Evolutionary conservation across 2,888 invertebrate genomes (phyloP).

Genomic region (Drosophila falleni): DNA sequence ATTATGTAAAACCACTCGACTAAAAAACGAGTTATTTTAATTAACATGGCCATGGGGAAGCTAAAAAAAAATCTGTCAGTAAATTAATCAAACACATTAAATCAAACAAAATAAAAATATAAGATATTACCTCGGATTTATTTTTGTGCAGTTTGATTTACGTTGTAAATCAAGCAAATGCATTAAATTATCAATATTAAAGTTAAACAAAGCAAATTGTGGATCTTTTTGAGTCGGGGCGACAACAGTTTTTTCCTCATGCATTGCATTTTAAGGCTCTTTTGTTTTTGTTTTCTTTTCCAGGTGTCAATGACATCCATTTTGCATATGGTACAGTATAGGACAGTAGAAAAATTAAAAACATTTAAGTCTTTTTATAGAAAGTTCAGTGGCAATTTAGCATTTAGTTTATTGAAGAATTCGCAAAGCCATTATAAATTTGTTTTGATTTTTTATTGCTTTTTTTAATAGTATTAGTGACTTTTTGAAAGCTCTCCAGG

Average conservation of each 20-base stretch:
- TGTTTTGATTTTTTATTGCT: not conserved
- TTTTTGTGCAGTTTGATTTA: conserved; percentile 12
- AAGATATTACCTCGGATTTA: conserved; percentile 17
- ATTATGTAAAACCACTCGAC: conserved; percentile 50
- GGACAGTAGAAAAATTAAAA: not conserved
- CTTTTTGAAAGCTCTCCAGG: not conserved
- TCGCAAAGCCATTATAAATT: not conserved
- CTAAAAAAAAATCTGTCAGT: conserved; percentile 9
- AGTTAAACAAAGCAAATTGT: conserved; percentile 33
- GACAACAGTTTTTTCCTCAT: not conserved
- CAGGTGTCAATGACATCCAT: conserved; percentile 33
- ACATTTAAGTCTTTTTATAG: not conserved
- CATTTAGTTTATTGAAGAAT: not conserved
- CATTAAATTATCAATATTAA: conserved; percentile 42
- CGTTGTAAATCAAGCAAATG: conserved; percentile 31
- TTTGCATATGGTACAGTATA: conserved; percentile 10
- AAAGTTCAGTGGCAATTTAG: not conserved
- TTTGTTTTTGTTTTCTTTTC: conserved; percentile 11
- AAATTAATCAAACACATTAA: conserved; percentile 39
- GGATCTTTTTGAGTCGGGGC: not conserved
- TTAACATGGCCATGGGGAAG: conserved; percentile 20
- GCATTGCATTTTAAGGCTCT: not conserved
- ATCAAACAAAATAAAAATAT: conserved; percentile 20
- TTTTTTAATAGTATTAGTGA: not conserved
- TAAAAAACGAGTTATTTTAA: conserved; percentile 46